Percentiles rank a stretch among this genome's conserved stretches.
phyloP scores from a whole-genome alignment of 1,140 invertebrate species.

The Scaptodrosophila lebanonensis region DNA sequence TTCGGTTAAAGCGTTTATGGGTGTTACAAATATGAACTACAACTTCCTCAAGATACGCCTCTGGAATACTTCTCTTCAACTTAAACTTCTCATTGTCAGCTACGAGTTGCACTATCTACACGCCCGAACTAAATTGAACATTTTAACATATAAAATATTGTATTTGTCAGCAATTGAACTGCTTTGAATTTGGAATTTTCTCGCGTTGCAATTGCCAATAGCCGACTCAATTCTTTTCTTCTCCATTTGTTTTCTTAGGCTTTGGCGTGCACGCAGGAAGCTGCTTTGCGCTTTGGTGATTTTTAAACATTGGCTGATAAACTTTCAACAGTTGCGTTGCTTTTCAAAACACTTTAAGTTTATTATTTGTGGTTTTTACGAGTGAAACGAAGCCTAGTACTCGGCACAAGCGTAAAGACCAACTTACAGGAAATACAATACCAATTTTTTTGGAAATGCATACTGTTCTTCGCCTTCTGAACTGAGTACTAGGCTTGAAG shows the following conservation, averaged over 20 bases:
- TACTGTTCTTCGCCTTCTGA: too few species aligned
- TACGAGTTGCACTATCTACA: slow-evolving; percentile 14
- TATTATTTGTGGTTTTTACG: slow-evolving; percentile 25
- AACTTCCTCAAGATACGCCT: slow-evolving; percentile 29
- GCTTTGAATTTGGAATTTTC: slow-evolving; percentile 30
- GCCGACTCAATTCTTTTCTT: slow-evolving; percentile 39
- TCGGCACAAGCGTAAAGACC: too few species aligned
- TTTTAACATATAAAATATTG: too few species aligned
- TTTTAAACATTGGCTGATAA: slow-evolving; percentile 1
- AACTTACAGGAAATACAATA: too few species aligned
- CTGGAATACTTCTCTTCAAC: slow-evolving; percentile 20
- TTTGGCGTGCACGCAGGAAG: too few species aligned
- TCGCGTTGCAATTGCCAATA: slow-evolving; percentile 12
- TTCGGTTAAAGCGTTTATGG: slow-evolving; percentile 38
- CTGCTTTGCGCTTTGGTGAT: slow-evolving; percentile 13
- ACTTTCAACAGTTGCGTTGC: slow-evolving; percentile 31
- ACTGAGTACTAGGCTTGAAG: too few species aligned
- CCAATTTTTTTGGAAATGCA: too few species aligned
- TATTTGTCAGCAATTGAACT: slow-evolving; percentile 30
- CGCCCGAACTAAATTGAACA: too few species aligned
- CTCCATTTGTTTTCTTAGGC: slow-evolving; percentile 36
- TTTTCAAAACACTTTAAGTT: slow-evolving; percentile 28
- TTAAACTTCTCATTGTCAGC: too few species aligned
- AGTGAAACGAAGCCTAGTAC: background rate
- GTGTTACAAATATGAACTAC: slow-evolving; percentile 15